phyloP scores from a whole-genome alignment of 1,140 invertebrate genomes.

The Tetragonula clypearis region DNA sequence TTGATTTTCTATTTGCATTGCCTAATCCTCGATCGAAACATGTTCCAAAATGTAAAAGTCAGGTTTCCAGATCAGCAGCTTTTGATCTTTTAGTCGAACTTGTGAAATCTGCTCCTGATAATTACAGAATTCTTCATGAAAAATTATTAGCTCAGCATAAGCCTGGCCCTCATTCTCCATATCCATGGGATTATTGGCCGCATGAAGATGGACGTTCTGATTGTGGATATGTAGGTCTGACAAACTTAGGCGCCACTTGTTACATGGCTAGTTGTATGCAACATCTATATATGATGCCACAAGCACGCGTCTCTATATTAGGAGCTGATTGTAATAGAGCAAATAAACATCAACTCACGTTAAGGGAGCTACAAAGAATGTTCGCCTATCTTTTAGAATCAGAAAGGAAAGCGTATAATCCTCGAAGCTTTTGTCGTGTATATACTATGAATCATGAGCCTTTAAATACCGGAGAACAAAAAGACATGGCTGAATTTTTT shows the following conservation, averaged over 20 bases:
- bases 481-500: conserved; percentile 99
- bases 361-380: conserved; percentile 95
- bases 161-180: conserved; percentile 91
- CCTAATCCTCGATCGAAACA: conserved; percentile 92
- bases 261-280: conserved; percentile 99
- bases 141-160: conserved; percentile 93
- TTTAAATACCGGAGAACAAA: conserved; percentile 97
- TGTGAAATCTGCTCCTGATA: conserved; percentile 91
- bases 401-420: conserved; percentile 97
- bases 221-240: conserved; percentile 96
- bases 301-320: conserved; percentile 91
- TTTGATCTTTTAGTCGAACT: conserved; percentile 95
- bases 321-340: conserved; percentile 85
- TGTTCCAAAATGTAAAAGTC: conserved; percentile 96
- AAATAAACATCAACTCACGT: conserved; percentile 90
- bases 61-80: conserved; percentile 91
- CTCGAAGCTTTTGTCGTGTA: conserved; percentile 96
- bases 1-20: conserved; percentile 94
- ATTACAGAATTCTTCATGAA: conserved; percentile 91
- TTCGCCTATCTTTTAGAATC: conserved; percentile 97
- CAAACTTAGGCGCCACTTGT: conserved; percentile 97
- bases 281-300: conserved; percentile 98
- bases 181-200: conserved; percentile 99
- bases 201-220: conserved; percentile 96
- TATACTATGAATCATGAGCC: conserved; percentile 98